These are phyloP conservation scores for Thomomys bottae DNA, from an alignment of 2,113 vertebrate species.

Conservation along the genomic window DNA sequence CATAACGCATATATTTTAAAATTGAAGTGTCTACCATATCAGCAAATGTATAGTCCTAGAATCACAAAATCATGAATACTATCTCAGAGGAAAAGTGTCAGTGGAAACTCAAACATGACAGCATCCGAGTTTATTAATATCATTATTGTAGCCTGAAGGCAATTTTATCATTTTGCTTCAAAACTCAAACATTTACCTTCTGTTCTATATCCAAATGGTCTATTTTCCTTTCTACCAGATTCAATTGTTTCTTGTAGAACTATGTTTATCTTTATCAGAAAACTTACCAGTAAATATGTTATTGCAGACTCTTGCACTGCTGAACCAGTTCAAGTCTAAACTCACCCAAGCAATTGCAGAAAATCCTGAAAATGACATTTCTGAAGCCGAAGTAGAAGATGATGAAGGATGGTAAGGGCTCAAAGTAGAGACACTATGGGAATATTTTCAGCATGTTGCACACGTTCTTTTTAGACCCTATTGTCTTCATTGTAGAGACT, in stretches of 20 bases:
- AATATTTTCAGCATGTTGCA: neutral
- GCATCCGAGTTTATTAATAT: neutral
- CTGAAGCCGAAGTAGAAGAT: conserved; percentile 91
- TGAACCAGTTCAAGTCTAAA: conserved; percentile 95
- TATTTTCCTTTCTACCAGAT: conserved; percentile 53
- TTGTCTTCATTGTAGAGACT: neutral
- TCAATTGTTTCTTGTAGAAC: conserved; percentile 44
- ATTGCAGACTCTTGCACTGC: conserved; percentile 92
- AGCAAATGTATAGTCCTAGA: conserved; percentile 22
- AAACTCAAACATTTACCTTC: neutral
- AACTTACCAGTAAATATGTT: conserved; percentile 58
- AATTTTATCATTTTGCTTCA: conserved; percentile 47
- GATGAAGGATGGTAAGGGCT: conserved; percentile 95
- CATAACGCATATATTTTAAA: conserved; percentile 40
- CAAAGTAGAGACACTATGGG: neutral
- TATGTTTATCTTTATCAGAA: conserved; percentile 37
- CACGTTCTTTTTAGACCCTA: neutral
- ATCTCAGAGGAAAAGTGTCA: neutral
- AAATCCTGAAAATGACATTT: conserved; percentile 88
- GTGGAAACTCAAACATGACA: neutral
- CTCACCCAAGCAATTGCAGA: conserved; percentile 94
- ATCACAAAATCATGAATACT: neutral
- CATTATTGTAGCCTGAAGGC: neutral
- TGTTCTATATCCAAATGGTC: neutral
- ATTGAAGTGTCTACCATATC: conserved; percentile 1